Base-by-base conservation (phyloP, 2,113 vertebrate genomes). In the Gallinago jamesoni region DNA sequence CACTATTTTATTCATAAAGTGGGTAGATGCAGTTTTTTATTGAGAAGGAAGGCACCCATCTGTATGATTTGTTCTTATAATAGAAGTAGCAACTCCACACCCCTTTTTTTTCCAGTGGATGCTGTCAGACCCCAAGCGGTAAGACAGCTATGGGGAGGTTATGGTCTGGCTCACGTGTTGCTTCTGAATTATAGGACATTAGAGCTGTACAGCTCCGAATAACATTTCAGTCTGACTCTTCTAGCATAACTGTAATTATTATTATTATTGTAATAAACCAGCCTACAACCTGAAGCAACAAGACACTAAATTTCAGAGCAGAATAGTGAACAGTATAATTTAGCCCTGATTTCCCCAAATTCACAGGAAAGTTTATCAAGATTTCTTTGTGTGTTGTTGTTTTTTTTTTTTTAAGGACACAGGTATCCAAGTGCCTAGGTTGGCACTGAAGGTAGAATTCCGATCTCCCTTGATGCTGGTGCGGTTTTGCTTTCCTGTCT, bases 401-500 rank as follows among this genome's bases (percentile, higher is more conserved):
- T 48, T 48, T 9, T 12, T 53, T 18, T 30, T 78, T 50, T 81
- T 85, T 74, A 91, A 92, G 83, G 59, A 70, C 78, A 43, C 20
- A 47, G 79, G 41, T 88, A 75, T 92, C 90, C 79, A 73, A 66
- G 76, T 96, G 90, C 80, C 89, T 92, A 56, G 63, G 35, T 57
- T 87, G 77, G 41, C 87, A 92, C 60, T 67, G 63, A 86, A 86
- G 73, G 60, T 86, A 77, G 73, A 95, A 72, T 84, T 73, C 88
- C 90, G 43, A 66, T 89, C 68, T 89, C 80, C 86, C 43, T 89
- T 84, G 72, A 60, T 59, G 53, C 60, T 94, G 68, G 73, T 90
- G 88, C 87, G 73, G 85, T 86, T 95, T 96, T 96, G 76, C 80
- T 92, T 95, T 92, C 83, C 80, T 84, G 63, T 90, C 90, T 95